Base-by-base conservation (phyloP, 2,113 vertebrate species). In the Dicentrarchus labrax region DNA sequence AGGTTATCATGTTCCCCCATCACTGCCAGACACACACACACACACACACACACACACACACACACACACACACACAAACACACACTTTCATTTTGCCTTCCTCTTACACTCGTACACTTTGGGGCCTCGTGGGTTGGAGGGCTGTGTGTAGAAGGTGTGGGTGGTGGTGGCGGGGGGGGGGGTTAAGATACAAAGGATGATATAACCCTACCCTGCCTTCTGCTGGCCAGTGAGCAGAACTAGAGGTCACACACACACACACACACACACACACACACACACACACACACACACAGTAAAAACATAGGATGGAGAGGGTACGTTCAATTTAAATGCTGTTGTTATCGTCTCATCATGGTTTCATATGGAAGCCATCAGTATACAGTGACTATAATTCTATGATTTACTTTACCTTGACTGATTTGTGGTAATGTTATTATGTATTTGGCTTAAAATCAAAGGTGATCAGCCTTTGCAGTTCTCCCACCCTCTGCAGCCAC, bases 21-120 rank as follows among this genome's bases (percentile, higher is more conserved):
- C 78, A 51, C 61, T 88, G 92, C 95, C 96, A 96, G 95, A 95
- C 88, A 91, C 94, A 94, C 95, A 96, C 94, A 94, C 91, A 41
- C 75, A 74, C 48, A 59, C 76, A 71, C 48, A 66, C 39, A 75
- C 36, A 60, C 30, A 78, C 59, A 43, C 50, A 65, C 39, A 64
- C 30, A 30, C 69, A 57, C 60, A 78, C 30, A 30, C 30, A 30
- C 30, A 30, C 30, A 30, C 30, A 30, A 30, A 30, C 30, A 30
- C 30, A 30, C 30, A 30, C 30, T 30, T 30, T 30, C 30, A 30
- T 30, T 30, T 30, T 30, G 30, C 30, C 30, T 30, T 30, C 30
- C 30, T 30, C 30, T 30, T 30, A 30, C 30, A 30, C 30, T 30
- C 30, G 30, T 30, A 50, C 50, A 65, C 39, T 11, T 15, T 12